These are phyloP conservation scores for Apocrypta bakeri DNA, from an alignment of 1,140 invertebrate genomes.

Conservation along the genomic window DNA sequence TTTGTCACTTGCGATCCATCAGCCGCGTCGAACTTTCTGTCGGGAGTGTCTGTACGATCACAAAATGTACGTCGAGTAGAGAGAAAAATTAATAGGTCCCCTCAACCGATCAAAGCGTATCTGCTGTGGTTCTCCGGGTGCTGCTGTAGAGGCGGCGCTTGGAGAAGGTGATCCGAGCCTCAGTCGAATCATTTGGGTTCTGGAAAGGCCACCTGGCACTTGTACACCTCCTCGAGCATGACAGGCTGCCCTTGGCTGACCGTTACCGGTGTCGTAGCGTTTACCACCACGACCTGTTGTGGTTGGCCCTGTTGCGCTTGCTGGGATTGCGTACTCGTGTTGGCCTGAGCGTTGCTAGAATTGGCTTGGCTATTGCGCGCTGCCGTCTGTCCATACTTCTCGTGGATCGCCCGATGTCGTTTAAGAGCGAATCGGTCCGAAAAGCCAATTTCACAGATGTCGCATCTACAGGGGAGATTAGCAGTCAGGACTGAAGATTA, in stretches of 20 bases:
- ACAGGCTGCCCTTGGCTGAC: constrained; percentile 71
- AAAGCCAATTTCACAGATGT: constrained; percentile 91
- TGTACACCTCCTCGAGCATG: constrained; percentile 74
- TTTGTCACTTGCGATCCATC: background rate
- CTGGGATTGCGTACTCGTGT: constrained; percentile 65
- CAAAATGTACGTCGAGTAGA: background rate
- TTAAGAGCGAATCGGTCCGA: constrained; percentile 88
- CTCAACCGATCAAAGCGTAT: constrained; percentile 47
- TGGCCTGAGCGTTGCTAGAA: constrained; percentile 66
- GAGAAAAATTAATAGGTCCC: background rate
- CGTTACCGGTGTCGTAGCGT: constrained; percentile 70
- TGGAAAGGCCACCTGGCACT: constrained; percentile 75
- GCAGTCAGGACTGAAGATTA: constrained; percentile 38
- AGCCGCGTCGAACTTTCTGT: background rate
- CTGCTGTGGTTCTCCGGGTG: constrained; percentile 27
- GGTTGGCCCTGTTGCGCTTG: too few relatives aligned
- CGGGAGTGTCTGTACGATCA: background rate
- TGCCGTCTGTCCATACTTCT: constrained; percentile 81
- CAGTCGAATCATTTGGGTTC: constrained; percentile 74
- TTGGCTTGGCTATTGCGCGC: constrained; percentile 70
- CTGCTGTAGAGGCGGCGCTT: constrained; percentile 9
- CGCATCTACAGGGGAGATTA: constrained; percentile 77
- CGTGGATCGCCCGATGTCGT: constrained; percentile 84
- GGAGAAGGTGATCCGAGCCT: constrained; percentile 18
- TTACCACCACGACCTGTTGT: constrained; percentile 72